These are phyloP conservation scores for Tupaia tana DNA, from an alignment of 2,113 vertebrate species.

Conservation along the genomic window DNA sequence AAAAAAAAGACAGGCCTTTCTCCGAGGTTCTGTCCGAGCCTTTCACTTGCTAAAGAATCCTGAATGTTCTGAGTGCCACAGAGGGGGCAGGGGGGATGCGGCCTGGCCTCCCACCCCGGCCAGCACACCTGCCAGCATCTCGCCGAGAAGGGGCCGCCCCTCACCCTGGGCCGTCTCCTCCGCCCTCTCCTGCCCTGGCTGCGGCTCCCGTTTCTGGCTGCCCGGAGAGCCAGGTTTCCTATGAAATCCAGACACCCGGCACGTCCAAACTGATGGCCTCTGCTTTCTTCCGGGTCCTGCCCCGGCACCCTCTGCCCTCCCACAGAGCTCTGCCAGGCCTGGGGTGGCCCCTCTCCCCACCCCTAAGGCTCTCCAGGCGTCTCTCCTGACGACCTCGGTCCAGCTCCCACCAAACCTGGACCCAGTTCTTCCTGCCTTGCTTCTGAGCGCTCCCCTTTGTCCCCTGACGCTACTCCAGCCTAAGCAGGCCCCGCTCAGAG, in stretches of 20 bases:
- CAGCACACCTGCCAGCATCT: neutral
- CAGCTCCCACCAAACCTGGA: neutral
- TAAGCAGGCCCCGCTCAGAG: neutral
- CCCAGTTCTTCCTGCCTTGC: neutral
- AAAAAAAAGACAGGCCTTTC: neutral
- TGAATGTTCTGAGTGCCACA: neutral
- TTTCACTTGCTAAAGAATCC: slow-evolving; percentile 20
- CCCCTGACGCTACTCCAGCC: neutral
- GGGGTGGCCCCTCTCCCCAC: neutral
- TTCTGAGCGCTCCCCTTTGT: neutral
- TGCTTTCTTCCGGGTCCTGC: neutral
- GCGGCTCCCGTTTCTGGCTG: neutral
- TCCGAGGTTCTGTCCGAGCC: neutral
- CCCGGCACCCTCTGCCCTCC: neutral
- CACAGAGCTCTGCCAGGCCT: neutral
- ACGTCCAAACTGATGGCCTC: neutral
- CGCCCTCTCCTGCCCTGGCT: neutral
- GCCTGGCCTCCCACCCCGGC: neutral
- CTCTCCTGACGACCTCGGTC: neutral
- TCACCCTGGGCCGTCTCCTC: neutral
- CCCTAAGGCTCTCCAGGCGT: neutral
- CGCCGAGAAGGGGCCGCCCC: neutral
- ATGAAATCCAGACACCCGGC: neutral
- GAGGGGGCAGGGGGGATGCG: neutral
- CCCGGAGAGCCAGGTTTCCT: neutral